phyloP scores from a whole-genome alignment of 2,797 vertebrate species.

The Brachyalestes nurse region DNA sequence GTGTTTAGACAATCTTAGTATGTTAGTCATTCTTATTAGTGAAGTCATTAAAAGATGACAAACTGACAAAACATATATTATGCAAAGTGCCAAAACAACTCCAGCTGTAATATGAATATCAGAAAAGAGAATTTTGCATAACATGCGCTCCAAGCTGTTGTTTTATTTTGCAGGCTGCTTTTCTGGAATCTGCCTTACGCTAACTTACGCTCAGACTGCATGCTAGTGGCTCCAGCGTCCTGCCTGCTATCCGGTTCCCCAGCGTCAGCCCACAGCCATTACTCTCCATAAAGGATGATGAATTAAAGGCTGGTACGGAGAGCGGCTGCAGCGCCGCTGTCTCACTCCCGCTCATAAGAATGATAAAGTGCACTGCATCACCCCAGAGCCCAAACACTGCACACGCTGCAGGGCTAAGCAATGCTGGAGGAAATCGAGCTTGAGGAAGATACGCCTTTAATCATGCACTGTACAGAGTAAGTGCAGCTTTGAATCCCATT shows the following conservation, averaged over 20 bases:
- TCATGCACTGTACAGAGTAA: constrained; percentile 35
- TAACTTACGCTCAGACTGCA: constrained; percentile 5
- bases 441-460: constrained; percentile 46
- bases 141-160: not conserved
- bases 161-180: constrained; percentile 9
- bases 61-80: not conserved
- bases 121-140: not conserved
- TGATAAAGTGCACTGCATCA: constrained; percentile 81
- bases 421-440: constrained; percentile 67
- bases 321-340: constrained; percentile 69
- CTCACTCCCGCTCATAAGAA: constrained; percentile 79
- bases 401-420: constrained; percentile 65
- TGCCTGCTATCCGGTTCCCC: constrained; percentile 64
- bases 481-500: constrained; percentile 28
- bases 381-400: constrained; percentile 73
- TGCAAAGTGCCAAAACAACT: not conserved
- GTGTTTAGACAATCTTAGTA: not conserved
- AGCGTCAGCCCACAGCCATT: constrained; percentile 78
- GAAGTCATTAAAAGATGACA: not conserved
- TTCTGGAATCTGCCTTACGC: not conserved
- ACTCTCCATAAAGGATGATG: constrained; percentile 87
- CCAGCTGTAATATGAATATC: not conserved
- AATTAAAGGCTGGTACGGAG: constrained; percentile 79
- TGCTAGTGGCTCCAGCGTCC: constrained; percentile 42
- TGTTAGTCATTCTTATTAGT: not conserved